These are phyloP conservation scores for Haliclona indistincta DNA, from an alignment of 37 sponge, comb jelly and placozoan genomes.

Conservation along the genomic window DNA sequence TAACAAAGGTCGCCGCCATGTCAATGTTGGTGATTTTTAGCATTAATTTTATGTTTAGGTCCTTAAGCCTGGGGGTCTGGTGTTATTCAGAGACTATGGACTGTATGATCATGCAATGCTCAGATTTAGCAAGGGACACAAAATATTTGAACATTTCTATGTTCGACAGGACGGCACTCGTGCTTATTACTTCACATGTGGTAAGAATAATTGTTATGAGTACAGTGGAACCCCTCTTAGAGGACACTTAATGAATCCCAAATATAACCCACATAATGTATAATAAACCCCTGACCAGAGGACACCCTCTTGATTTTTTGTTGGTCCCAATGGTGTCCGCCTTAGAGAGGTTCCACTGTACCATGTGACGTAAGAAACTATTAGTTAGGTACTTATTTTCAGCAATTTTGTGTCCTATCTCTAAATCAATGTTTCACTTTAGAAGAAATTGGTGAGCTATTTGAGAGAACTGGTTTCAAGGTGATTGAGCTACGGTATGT, in stretches of 20 bases:
- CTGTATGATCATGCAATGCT: conserved; percentile 98
- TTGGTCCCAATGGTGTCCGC: too few relatives aligned
- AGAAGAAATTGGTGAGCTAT: conserved; percentile 74
- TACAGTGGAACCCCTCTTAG: too few relatives aligned
- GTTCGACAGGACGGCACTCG: conserved; percentile 95
- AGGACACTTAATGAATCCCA: too few relatives aligned
- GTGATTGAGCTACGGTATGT: conserved; percentile 59
- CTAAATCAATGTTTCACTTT: not conserved
- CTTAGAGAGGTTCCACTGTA: too few relatives aligned
- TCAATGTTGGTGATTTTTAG: not conserved
- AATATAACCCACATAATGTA: too few relatives aligned
- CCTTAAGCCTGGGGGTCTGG: conserved; percentile 78
- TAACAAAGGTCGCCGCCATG: too few relatives aligned
- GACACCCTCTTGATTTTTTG: too few relatives aligned
- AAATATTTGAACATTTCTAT: conserved; percentile 91
- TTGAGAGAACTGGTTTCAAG: conserved; percentile 61
- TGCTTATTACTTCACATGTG: conserved; percentile 94
- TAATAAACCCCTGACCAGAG: too few relatives aligned
- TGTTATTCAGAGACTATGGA: conserved; percentile 95
- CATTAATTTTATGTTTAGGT: conserved; percentile 34
- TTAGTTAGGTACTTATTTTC: not conserved
- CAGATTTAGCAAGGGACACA: conserved; percentile 89
- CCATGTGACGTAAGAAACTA: too few relatives aligned
- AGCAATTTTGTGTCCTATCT: too few relatives aligned
- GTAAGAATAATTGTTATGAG: conserved; percentile 46